Evolutionary conservation across 2,888 invertebrate genomes (phyloP).

Genomic region (Eremobia ochroleuca): DNA sequence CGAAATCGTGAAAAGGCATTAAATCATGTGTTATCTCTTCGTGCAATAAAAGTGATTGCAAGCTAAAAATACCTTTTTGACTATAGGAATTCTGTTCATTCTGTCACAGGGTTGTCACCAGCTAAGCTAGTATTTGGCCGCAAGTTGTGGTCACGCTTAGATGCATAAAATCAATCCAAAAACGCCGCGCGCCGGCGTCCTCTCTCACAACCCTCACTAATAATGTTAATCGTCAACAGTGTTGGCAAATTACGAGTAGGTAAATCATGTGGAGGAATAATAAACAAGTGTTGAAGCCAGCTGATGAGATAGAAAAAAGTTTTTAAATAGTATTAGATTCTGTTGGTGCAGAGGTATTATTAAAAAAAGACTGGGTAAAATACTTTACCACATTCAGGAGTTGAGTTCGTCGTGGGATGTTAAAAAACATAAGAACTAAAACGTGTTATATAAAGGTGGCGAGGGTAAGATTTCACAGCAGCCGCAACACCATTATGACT

Average conservation of each 20-base stretch:
- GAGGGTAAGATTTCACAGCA: background rate
- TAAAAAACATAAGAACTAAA: background rate
- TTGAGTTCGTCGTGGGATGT: background rate
- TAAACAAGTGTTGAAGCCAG: conserved; percentile 3
- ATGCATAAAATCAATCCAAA: background rate
- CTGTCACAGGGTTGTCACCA: background rate
- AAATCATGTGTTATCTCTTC: background rate
- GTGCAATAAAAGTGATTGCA: background rate
- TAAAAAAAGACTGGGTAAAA: background rate
- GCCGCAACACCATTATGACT: background rate
- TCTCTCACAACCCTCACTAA: background rate
- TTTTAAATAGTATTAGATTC: background rate
- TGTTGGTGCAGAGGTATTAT: conserved; percentile 1
- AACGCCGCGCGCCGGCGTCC: background rate
- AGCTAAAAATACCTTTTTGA: background rate
- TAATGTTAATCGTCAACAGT: conserved; percentile 1
- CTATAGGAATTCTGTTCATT: no score
- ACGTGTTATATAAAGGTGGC: background rate
- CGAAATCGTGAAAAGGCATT: background rate
- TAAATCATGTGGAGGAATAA: background rate
- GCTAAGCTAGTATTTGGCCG: background rate
- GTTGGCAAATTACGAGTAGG: conserved; percentile 7
- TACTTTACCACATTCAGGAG: background rate
- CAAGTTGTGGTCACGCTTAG: background rate
- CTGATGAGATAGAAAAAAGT: background rate